These are phyloP conservation scores for Aramus guarauna DNA, from an alignment of 2,113 vertebrate species.

Conservation along the genomic window DNA sequence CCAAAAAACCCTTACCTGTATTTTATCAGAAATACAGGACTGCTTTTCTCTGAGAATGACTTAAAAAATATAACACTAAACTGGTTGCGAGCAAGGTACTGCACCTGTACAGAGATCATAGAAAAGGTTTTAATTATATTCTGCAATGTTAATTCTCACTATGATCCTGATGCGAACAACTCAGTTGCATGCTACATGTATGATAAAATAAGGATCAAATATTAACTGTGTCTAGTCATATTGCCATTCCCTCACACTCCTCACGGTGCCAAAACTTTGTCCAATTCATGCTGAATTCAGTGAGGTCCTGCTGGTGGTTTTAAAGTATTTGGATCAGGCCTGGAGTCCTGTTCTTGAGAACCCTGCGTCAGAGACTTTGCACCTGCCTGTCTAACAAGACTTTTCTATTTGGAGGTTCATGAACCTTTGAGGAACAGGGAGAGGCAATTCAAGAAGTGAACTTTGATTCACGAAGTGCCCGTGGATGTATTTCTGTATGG, in stretches of 20 bases:
- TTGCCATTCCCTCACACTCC: background rate
- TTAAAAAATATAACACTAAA: background rate
- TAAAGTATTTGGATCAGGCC: background rate
- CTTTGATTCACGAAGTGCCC: background rate
- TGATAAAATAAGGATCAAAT: background rate
- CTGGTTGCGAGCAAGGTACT: background rate
- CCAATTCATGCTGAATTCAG: background rate
- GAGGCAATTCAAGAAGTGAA: background rate
- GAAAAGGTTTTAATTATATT: background rate
- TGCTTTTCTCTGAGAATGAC: background rate
- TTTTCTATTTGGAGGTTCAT: background rate
- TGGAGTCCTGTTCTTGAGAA: background rate
- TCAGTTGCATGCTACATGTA: background rate
- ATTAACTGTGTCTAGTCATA: background rate
- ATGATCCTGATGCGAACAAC: background rate
- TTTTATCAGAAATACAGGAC: background rate
- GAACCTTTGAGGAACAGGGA: background rate
- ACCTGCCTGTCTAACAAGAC: background rate
- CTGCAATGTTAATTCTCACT: background rate
- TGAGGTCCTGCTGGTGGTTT: background rate
- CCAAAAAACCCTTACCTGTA: fast-evolving
- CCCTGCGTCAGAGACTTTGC: background rate
- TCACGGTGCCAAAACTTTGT: background rate
- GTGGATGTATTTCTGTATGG: background rate
- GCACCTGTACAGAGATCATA: background rate